Base-by-base conservation (phyloP, 2,888 invertebrate species). In the Andricus quercusramuli region DNA sequence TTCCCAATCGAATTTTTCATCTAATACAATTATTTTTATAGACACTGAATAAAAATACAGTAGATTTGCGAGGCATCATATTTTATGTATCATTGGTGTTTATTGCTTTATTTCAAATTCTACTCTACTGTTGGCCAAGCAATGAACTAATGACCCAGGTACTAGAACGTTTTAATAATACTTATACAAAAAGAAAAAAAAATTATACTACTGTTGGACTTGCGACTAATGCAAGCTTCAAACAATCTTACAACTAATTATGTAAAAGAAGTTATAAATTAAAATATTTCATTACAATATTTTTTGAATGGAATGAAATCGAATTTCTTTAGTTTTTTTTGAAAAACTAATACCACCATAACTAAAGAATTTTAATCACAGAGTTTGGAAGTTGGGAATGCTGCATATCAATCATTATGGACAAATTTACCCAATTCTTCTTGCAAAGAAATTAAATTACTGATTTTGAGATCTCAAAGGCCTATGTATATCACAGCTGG, bases 381-480 rank as follows among this genome's bases (percentile, higher is more conserved):
- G 68, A 68, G 68, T 47, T 25, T 1, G 3, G 15, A 68, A 25
- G 44, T 68, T 5, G 68, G 68, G 17, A 68, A 44, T n/a, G 41
- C n/a, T 25, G 68, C 68, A 15, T 68, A 68, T 68, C 25, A 68
- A 44, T 68, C 68, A 25, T 68, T 68, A 13, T 47, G 68, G 68
- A 13, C 44, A n/a, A 44, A 68, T 47, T 68, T 68, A 68, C 5
- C 11, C 3, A 25, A 22, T 6, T 13, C 68, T 44, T 11, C 41
- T 44, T 11, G 44, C 22, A 22, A n/a, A 68, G 15, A 44, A 47
- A 41, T 68, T 44, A 17, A 22, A 44, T 44, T 68, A 22, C 37
- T 68, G 3, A 68, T 68, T 44, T 44, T 68, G 22, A 68, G 68
- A 68, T 22, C 68, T 22, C 68, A 68, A 68, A 44, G 25, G 15